Base-by-base conservation (phyloP, 1,140 invertebrate species). In the Colletes gigas region DNA sequence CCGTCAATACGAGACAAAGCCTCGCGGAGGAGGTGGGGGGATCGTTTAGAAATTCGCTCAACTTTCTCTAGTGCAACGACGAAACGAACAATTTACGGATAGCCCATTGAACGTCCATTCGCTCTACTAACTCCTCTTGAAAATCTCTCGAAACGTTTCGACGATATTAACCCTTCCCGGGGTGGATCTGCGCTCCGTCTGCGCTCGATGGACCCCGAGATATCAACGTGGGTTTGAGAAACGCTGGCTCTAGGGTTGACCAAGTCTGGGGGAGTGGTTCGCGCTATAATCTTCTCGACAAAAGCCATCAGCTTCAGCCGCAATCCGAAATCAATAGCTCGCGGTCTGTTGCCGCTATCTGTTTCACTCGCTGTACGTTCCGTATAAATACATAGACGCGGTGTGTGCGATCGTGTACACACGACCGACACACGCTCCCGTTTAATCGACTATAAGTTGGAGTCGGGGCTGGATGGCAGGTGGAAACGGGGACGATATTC, bases 281-380 rank as follows among this genome's bases (percentile, higher is more conserved):
- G 73, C 83, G 82, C 88, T 88, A 89, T 88, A 88, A 88, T 88
- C 87, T 89, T 85, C 83, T 78, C 83, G 71, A 90, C 85, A 89
- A 90, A 90, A 90, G 89, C 87, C 82, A 82, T 83, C 83, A 80
- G 78, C 88, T 73, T 75, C 77, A 66, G 62, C 85, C 84, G 84
- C 86, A 89, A 89, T 88, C 82, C 89, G 84, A 90, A 90, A 90
- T 88, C 88, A 89, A 90, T 89, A 89, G 89, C 88, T 85, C 74
- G 85, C 77, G 88, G 89, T 83, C 84, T 88, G 88, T 86, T 85
- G 86, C 83, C 75, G 85, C 67, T 85, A 88, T 89, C 87, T 10
- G 4, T 62, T 62, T 30, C 66, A 10, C 44, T 9, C 52, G 0
- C 21, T 47, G 47, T n/a, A 47, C 54, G 9, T 50, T 44, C 44